Base-by-base conservation (phyloP, 2,888 invertebrate species). In the Cancer borealis region DNA sequence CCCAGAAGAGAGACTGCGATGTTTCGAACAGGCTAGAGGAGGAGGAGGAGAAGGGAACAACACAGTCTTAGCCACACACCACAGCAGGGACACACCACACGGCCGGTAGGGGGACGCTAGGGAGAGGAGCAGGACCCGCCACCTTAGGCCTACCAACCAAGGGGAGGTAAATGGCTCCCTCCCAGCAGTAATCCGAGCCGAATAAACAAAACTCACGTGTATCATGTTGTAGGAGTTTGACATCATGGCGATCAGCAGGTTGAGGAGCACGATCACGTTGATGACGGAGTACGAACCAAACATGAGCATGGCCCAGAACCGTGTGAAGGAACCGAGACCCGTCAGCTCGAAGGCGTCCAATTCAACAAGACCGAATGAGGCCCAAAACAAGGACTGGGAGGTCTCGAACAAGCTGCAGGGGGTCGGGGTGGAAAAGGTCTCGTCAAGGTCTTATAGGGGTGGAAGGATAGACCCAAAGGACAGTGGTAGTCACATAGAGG, bases 221-320 rank as follows among this genome's bases (percentile, higher is more conserved):
- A 99, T 99, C 97, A 98, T 98, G 92, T 99, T 98, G 96, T 98
- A 99, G 0, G 99, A 99, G 97, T 99, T 99, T 96, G 98, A 99
- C 99, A 99, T 99, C 99, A 99, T 99, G 96, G 99, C 99, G 96
- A 99, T 99, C 96, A 99, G 98, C 95, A 99, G 98, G 96, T 99
- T 99, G 96, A 99, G 97, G 96, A 99, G 97, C n/a, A 99, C 99
- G 96, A 99, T 98, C 96, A 99, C 98, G 96, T 99, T 99, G 97
- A 99, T 99, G 96, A 98, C 98, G 96, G 98, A 98, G 97, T 99
- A 99, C 0, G 98, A 98, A 6, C 99, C 99, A 96, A 99, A 99
- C 98, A 99, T 99, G 54, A 99, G 97, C 93, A 99, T 97, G 1
- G 99, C 99, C 98, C 99, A 99, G 97, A 99, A 99, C 96, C 99